Evolutionary conservation across 1,140 invertebrate genomes (phyloP).

Genomic region (Linepithema humile): DNA sequence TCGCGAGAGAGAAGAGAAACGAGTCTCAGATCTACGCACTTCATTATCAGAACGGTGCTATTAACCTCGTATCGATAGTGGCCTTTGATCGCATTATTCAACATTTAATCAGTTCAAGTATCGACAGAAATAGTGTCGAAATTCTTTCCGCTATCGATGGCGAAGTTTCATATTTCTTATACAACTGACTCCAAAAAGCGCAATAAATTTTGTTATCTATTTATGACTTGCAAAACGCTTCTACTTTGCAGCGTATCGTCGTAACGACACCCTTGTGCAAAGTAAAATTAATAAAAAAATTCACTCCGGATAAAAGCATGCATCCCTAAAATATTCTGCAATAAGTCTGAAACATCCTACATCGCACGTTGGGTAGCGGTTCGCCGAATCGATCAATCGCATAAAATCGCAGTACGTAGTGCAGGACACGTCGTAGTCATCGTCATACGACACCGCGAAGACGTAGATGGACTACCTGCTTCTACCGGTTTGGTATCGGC

Average conservation of each 20-base stretch:
- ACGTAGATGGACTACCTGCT: slow-evolving; percentile 75
- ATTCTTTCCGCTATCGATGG: no score
- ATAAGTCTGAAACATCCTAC: background rate
- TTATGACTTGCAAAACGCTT: background rate
- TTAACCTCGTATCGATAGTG: slow-evolving; percentile 66
- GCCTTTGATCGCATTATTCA: slow-evolving; percentile 52
- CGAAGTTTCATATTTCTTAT: no score
- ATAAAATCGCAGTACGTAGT: slow-evolving; percentile 50
- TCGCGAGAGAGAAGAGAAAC: slow-evolving; percentile 46
- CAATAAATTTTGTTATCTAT: background rate
- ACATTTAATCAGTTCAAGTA: slow-evolving; percentile 60
- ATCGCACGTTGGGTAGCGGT: background rate
- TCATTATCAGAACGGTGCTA: slow-evolving; percentile 64
- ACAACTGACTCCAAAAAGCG: no score
- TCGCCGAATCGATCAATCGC: slow-evolving; percentile 27
- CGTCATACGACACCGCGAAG: slow-evolving; percentile 40
- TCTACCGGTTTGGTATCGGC: slow-evolving; percentile 74
- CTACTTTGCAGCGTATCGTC: background rate
- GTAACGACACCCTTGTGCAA: background rate
- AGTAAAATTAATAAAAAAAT: background rate
- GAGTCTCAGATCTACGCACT: slow-evolving; percentile 44
- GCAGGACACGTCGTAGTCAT: slow-evolving; percentile 30
- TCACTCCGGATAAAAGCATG: background rate
- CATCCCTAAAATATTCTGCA: background rate
- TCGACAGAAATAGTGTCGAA: slow-evolving; percentile 53